These are phyloP conservation scores for Ara ararauna DNA, from an alignment of 2,797 vertebrate genomes.

Conservation along the genomic window DNA sequence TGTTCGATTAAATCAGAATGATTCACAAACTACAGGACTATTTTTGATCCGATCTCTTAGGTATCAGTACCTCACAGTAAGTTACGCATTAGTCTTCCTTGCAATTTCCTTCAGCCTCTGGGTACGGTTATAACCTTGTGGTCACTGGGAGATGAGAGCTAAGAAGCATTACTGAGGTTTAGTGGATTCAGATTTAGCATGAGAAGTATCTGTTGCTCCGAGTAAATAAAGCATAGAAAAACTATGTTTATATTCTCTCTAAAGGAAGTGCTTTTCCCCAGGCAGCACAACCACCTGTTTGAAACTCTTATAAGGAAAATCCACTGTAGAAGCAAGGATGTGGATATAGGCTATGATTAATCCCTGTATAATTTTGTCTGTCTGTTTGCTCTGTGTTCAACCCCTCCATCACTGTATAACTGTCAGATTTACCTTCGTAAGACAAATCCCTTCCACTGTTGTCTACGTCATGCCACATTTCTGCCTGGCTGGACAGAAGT, in stretches of 20 bases:
- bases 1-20: constrained; percentile 8
- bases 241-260: neutral
- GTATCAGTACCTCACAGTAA: neutral
- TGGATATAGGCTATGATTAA: neutral
- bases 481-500: neutral
- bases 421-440: neutral
- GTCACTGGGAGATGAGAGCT: neutral
- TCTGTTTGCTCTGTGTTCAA: neutral
- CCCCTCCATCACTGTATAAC: neutral
- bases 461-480: neutral
- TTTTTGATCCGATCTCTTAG: neutral
- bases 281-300: neutral
- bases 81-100: neutral
- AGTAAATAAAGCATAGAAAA: neutral
- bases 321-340: neutral
- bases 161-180: neutral
- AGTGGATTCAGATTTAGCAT: neutral
- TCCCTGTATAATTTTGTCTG: neutral
- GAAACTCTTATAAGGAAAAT: neutral
- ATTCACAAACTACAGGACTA: neutral
- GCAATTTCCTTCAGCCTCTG: neutral
- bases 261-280: neutral
- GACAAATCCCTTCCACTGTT: neutral
- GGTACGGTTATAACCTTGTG: neutral
- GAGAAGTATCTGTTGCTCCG: neutral